Percentiles rank a stretch among this genome's conserved stretches.
Evolutionary conservation across 1,140 invertebrate genomes (phyloP).

Genomic region (Calosoma granatense): DNA sequence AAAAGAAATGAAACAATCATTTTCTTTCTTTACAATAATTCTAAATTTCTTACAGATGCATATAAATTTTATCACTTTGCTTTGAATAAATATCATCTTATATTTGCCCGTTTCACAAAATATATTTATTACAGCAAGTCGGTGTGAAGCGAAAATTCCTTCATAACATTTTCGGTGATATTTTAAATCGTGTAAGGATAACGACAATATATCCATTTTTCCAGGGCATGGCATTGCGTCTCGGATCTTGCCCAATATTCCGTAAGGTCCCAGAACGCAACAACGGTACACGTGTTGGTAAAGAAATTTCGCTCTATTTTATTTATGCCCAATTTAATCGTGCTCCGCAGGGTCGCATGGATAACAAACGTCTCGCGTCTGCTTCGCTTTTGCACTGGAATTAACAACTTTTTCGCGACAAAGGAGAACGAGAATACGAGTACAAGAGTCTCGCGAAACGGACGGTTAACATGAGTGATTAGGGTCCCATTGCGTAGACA

Average conservation of each 20-base stretch:
- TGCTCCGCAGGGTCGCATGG: neutral
- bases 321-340: slow-evolving; percentile 9
- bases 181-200: neutral
- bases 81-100: too few species aligned
- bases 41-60: too few species aligned
- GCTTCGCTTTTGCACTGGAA: neutral
- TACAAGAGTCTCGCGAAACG: too few species aligned
- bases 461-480: slow-evolving; percentile 5
- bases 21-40: too few species aligned
- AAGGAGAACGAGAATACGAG: neutral
- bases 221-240: too few species aligned
- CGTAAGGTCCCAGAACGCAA: neutral
- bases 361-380: slow-evolving; percentile 1
- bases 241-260: neutral
- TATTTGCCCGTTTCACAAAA: too few species aligned
- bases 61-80: too few species aligned
- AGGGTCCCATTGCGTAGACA: neutral
- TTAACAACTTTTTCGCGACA: neutral
- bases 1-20: too few species aligned
- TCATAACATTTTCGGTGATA: neutral
- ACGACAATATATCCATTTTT: neutral
- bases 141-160: too few species aligned
- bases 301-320: neutral
- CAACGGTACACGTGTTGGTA: neutral
- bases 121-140: too few species aligned